Evolutionary conservation across 2,797 vertebrate species (phyloP).

Genomic region (Pseudotriccus pelzelni): DNA sequence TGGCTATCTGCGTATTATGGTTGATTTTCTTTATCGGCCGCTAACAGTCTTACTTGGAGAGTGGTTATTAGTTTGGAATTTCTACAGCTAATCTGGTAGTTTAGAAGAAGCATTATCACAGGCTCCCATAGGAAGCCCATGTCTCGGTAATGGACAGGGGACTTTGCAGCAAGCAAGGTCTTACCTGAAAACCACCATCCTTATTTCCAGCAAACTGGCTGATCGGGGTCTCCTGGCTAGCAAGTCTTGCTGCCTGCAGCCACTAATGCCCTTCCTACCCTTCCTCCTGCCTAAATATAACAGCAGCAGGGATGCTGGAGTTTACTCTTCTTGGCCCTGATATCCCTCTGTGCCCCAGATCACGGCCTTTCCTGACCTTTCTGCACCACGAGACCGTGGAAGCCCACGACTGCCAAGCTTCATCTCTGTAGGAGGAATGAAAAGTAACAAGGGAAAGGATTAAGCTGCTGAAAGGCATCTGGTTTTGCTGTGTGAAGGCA

Average conservation of each 20-base stretch:
- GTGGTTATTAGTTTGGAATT: conserved; percentile 56
- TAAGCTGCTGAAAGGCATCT: background rate
- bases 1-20: conserved; percentile 48
- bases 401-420: background rate
- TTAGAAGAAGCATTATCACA: conserved; percentile 30
- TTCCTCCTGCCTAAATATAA: background rate
- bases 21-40: conserved; percentile 56
- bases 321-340: background rate
- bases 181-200: background rate
- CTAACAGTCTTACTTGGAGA: conserved; percentile 45
- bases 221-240: background rate
- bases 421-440: background rate
- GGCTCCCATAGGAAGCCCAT: background rate
- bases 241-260: background rate
- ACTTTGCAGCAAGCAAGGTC: background rate
- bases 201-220: background rate
- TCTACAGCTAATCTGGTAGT: conserved; percentile 41
- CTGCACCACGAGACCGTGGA: fast-evolving
- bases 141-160: background rate
- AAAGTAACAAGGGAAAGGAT: background rate
- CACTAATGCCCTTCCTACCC: background rate
- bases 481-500: background rate
- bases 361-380: background rate
- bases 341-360: background rate
- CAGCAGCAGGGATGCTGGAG: background rate